Percentiles rank a stretch among this genome's conserved stretches.
Conservation (phyloP, 92 coral and sea anemone species). For the Palythoa heliodiscus region DNA sequence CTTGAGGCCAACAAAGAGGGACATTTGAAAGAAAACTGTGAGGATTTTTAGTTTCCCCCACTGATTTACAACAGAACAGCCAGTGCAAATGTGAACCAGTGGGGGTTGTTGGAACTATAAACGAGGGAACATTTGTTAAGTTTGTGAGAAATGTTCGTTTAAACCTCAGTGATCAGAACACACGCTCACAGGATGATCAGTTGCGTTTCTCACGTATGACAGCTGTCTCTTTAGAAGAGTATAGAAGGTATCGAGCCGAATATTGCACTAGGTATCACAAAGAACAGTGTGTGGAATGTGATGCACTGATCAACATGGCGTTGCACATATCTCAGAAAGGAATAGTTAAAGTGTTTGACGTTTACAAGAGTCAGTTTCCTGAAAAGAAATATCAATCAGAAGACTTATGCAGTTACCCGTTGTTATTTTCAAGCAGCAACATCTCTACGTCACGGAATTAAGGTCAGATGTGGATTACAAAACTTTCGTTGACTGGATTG, state of each 20-base stretch:
- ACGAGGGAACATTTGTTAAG: slow-evolving; percentile 36
- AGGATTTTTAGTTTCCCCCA: slow-evolving; percentile 55
- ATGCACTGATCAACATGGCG: slow-evolving; percentile 43
- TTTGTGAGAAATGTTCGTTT: slow-evolving; percentile 40
- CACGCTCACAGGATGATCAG: slow-evolving; percentile 28
- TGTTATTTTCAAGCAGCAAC: slow-evolving; percentile 46
- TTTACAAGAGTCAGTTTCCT: slow-evolving; percentile 52
- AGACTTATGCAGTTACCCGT: slow-evolving; percentile 62
- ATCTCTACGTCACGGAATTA: slow-evolving; percentile 49
- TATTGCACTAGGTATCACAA: slow-evolving; percentile 59
- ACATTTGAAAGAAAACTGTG: slow-evolving; percentile 21
- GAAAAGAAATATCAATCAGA: slow-evolving; percentile 58
- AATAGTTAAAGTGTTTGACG: slow-evolving; percentile 47
- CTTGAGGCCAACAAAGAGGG: slow-evolving; percentile 37
- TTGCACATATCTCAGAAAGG: slow-evolving; percentile 47
- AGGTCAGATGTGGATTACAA: slow-evolving; percentile 49
- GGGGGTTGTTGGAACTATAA: slow-evolving; percentile 30
- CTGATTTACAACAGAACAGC: slow-evolving; percentile 51
- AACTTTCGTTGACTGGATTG: slow-evolving; percentile 53
- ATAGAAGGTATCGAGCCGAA: slow-evolving; percentile 43
- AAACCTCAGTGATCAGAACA: slow-evolving; percentile 43
- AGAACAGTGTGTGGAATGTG: slow-evolving; percentile 55
- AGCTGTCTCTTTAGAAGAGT: slow-evolving; percentile 49
- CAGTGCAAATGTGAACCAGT: slow-evolving; percentile 22
- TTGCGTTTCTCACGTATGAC: slow-evolving; percentile 48